A percentile compares a stretch with the other conserved stretches of the same genome.
Conservation (phyloP, 2,797 vertebrate genomes). For the Siniperca scherzeri region DNA sequence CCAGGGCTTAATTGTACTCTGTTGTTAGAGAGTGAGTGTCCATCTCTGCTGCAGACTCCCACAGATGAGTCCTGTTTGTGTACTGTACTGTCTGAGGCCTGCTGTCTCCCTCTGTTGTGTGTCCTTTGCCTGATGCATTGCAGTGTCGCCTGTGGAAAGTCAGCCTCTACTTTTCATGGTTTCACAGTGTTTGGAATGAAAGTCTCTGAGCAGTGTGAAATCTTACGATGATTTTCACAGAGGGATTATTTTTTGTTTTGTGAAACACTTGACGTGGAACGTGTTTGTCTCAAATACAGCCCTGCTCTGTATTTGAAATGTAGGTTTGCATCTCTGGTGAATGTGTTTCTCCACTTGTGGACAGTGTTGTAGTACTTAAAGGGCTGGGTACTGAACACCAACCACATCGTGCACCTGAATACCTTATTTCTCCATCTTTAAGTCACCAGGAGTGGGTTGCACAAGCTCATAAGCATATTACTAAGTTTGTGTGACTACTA, state of each 20-base stretch:
- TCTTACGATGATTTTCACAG: neutral
- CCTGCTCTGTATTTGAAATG: constrained; percentile 58
- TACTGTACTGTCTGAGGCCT: constrained; percentile 36
- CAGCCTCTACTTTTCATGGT: constrained; percentile 11
- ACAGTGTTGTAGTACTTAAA: constrained; percentile 22
- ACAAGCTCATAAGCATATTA: neutral
- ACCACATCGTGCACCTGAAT: neutral
- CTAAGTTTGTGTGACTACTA: neutral
- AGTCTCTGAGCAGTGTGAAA: constrained; percentile 30
- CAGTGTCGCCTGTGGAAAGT: constrained; percentile 55
- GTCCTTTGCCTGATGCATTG: constrained; percentile 43
- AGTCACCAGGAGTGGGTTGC: neutral
- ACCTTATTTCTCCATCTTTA: neutral
- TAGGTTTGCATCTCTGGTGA: constrained; percentile 59
- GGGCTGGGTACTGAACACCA: constrained; percentile 44
- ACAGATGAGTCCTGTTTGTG: constrained; percentile 60
- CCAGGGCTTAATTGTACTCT: constrained; percentile 95
- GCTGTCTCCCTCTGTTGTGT: constrained; percentile 36
- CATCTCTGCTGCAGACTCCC: constrained; percentile 61
- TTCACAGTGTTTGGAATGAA: constrained; percentile 43
- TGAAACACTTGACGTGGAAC: constrained; percentile 5
- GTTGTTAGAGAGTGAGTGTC: constrained; percentile 96
- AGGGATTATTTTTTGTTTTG: constrained; percentile 8
- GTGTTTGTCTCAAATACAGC: constrained; percentile 52
- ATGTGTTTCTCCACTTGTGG: constrained; percentile 14